A percentile compares a stretch with the other conserved stretches of the same genome.
These are phyloP conservation scores for Luscinia megarhynchos DNA, from an alignment of 2,797 vertebrate genomes.

Conservation along the genomic window DNA sequence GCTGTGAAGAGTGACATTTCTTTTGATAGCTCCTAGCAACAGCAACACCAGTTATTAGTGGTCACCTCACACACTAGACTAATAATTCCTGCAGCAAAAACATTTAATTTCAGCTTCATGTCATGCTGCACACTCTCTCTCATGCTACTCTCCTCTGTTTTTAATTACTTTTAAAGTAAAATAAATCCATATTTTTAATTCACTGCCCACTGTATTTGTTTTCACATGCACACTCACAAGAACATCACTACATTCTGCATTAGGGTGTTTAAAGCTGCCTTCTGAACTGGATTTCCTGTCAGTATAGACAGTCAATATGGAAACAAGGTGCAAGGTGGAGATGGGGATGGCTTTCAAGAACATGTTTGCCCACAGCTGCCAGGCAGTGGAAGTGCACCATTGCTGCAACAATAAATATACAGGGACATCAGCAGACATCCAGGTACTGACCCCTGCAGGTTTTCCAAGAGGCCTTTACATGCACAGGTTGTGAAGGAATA, in stretches of 20 bases:
- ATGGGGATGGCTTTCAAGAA: background rate
- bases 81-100: conserved; percentile 49
- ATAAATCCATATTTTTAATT: background rate
- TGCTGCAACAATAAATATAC: background rate
- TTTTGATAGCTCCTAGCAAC: conserved; percentile 85
- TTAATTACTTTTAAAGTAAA: background rate
- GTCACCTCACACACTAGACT: conserved; percentile 60
- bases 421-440: background rate
- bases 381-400: background rate
- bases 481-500: background rate
- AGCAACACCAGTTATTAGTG: conserved; percentile 70
- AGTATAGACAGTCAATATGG: background rate
- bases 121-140: background rate
- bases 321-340: background rate
- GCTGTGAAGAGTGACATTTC: conserved; percentile 95
- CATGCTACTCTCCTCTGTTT: background rate
- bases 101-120: conserved; percentile 61
- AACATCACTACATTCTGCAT: background rate
- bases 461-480: background rate
- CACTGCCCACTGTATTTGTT: background rate
- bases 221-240: background rate
- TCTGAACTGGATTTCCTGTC: background rate
- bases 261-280: rapidly evolving
- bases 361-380: background rate
- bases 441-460: background rate